Evolutionary conservation across 2,888 invertebrate genomes (phyloP).

Genomic region (Gastrophysa polygoni): DNA sequence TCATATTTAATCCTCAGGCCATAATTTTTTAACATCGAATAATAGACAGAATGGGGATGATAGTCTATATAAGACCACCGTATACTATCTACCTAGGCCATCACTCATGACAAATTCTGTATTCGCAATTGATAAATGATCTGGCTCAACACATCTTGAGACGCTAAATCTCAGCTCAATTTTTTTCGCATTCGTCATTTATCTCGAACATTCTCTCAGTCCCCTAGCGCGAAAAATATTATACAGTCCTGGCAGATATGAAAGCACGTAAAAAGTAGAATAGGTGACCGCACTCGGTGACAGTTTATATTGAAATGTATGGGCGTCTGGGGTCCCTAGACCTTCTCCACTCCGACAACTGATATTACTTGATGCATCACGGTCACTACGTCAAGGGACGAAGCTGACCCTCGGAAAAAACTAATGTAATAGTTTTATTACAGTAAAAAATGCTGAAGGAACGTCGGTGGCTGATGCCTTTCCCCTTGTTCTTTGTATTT

Average conservation of each 20-base stretch:
- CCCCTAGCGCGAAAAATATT: constrained; percentile 21
- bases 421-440: constrained; percentile 60
- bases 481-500: constrained; percentile 21
- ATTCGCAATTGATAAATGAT: not conserved
- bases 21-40: too few relatives aligned
- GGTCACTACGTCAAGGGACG: constrained; percentile 57
- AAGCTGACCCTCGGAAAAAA: constrained; percentile 53
- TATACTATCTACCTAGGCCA: too few relatives aligned
- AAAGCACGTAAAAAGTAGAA: constrained; percentile 33
- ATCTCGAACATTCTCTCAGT: not conserved
- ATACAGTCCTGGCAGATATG: constrained; percentile 35
- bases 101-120: not conserved
- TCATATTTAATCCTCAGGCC: too few relatives aligned
- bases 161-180: not conserved
- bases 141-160: not conserved
- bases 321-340: constrained; percentile 54
- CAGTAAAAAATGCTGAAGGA: constrained; percentile 49
- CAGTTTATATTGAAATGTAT: constrained; percentile 59
- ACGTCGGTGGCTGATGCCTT: constrained; percentile 28
- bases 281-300: constrained; percentile 46
- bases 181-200: not conserved
- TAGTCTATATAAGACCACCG: too few relatives aligned
- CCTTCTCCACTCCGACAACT: constrained; percentile 56
- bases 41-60: too few relatives aligned
- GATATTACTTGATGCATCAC: constrained; percentile 61